Percentiles rank a stretch among this genome's conserved stretches.
These are phyloP conservation scores for Nansenia antarctica DNA, from an alignment of 2,113 vertebrate species.

Conservation along the genomic window DNA sequence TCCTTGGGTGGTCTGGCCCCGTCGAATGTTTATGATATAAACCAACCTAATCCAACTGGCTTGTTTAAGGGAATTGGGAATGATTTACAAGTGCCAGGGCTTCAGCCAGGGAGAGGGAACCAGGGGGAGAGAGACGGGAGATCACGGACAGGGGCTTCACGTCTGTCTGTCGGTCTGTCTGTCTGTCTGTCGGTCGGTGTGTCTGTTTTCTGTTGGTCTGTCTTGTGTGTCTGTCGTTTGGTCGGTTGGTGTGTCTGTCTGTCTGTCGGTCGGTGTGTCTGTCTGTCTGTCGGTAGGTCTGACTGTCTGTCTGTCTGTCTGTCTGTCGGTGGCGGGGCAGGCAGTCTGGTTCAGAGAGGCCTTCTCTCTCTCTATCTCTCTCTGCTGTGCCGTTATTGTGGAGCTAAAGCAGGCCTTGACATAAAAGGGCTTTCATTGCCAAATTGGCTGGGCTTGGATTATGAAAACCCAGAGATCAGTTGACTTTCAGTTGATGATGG, in stretches of 20 bases:
- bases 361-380: constrained; percentile 30
- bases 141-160: constrained; percentile 70
- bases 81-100: constrained; percentile 82
- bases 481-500: constrained; percentile 43
- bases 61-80: constrained; percentile 82
- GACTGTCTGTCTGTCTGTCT: constrained; percentile 15
- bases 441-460: constrained; percentile 44
- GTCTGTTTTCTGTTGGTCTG: constrained; percentile 36
- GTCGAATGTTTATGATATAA: constrained; percentile 83
- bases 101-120: constrained; percentile 72
- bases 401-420: background rate
- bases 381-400: constrained; percentile 14
- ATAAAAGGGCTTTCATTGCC: constrained; percentile 48
- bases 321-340: too few relatives aligned
- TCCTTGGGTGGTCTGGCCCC: constrained; percentile 79
- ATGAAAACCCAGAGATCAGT: constrained; percentile 41
- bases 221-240: constrained; percentile 21
- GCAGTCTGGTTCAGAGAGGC: constrained; percentile 9
- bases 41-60: constrained; percentile 83
- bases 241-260: constrained; percentile 30
- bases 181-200: too few relatives aligned
- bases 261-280: too few relatives aligned
- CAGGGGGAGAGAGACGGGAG: too few relatives aligned
- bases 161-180: too few relatives aligned
- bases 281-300: too few relatives aligned